Evolutionary conservation across 2,888 invertebrate species (phyloP), one percentile per base, ranked within the genome.

Genomic region (Nowickia ferox): DNA sequence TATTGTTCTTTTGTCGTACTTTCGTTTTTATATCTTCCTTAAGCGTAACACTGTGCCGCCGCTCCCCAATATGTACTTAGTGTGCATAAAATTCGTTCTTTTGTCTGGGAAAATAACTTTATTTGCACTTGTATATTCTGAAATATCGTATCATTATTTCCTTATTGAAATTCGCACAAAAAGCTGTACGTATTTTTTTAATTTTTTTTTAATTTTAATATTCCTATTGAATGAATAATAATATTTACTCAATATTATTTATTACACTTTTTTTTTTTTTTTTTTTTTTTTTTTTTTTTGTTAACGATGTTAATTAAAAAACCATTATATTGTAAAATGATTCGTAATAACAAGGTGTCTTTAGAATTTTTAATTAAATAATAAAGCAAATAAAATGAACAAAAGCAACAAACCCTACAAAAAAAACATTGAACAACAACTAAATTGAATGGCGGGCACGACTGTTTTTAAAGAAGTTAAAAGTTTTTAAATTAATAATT

Each of bases 231-330:
- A 81, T 74, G 74, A 75, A 75, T 75, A 76, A 69, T 55, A 61
- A 30, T 57, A 68, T 69, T 72, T 71, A 53, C 10, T 46, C n/a
- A 22, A 57, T 65, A 71, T 42, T 63, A 17, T 57, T 57, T 65
- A 65, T 66, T 13, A 46, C 17, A 61, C 8, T 38, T 19, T 59
- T 9, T 40, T 59, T 38, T 30, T 3, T 19, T 53, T 53, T 17
- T 53, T 22, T 40, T n/a, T 48, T 51, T 51, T 9, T 19, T 9
- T 19, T 53, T 1, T 53, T 57, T 53, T 75, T 51, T 65, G 55
- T 77, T 72, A 72, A 77, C 86, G 72, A 53, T 74, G 84, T 69
- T 83, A 86, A 86, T 84, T 86, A 86, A 86, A 81, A 74, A 72
- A 44, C 53, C 79, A 86, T 86, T 86, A 85, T 86, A 74, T 71